Conservation (phyloP, 2,113 vertebrate genomes). For the Semicossyphus pulcher region DNA sequence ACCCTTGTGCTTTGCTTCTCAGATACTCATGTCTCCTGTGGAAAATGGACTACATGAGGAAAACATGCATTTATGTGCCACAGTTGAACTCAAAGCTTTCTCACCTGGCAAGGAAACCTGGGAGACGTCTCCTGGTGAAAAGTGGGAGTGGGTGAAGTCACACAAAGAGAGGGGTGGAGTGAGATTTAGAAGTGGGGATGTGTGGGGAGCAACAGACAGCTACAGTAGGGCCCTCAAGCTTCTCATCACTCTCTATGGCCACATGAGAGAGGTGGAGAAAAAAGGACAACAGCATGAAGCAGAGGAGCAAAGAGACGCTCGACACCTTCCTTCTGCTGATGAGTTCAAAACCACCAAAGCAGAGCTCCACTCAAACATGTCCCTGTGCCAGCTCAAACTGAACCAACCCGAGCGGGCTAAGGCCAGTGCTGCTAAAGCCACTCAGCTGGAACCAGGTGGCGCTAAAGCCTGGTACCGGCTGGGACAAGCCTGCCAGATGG, state of each 20-base stretch:
- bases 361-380: conserved; percentile 88
- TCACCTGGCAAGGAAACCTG: conserved; percentile 85
- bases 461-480: conserved; percentile 90
- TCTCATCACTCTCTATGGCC: conserved; percentile 79
- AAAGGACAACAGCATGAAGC: conserved; percentile 27
- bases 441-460: conserved; percentile 83
- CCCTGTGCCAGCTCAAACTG: conserved; percentile 88
- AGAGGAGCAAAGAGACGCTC: conserved; percentile 31
- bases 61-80: conserved; percentile 55
- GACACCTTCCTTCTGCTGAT: conserved; percentile 34
- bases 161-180: conserved; percentile 85
- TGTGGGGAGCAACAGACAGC: conserved; percentile 85
- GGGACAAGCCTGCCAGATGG: conserved; percentile 86
- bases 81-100: conserved; percentile 81
- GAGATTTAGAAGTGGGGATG: conserved; percentile 84
- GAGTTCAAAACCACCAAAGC: conserved; percentile 81
- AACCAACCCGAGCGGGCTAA: conserved; percentile 84
- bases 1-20: neutral
- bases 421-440: conserved; percentile 84
- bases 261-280: conserved; percentile 3
- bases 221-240: conserved; percentile 88
- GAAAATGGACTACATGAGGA: conserved; percentile 36
- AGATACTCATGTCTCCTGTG: conserved; percentile 63
- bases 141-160: conserved; percentile 81
- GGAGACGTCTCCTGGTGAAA: conserved; percentile 85